Evolutionary conservation across 2,113 vertebrate species (phyloP).

Genomic region (Labeo rohita): DNA sequence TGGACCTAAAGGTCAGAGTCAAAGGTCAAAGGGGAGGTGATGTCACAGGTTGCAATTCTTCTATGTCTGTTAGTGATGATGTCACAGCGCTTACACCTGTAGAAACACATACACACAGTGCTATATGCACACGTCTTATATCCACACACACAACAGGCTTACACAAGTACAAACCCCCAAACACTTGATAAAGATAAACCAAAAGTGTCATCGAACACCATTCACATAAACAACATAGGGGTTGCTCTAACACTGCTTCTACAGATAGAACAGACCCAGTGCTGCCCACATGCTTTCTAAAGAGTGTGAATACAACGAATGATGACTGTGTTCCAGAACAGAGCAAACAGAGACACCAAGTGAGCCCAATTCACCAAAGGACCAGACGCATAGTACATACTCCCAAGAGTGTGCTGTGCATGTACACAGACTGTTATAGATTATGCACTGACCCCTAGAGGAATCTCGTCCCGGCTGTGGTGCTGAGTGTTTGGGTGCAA

Average conservation of each 20-base stretch:
- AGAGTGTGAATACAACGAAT: not conserved
- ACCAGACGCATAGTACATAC: not conserved
- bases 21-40: conserved; percentile 47
- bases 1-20: not conserved
- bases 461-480: not conserved
- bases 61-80: conserved; percentile 89
- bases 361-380: not conserved
- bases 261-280: conserved; percentile 5
- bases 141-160: not conserved
- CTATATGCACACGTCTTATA: conserved; percentile 35
- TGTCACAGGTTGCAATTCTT: conserved; percentile 90
- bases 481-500: not conserved
- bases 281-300: not conserved
- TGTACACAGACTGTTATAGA: not conserved
- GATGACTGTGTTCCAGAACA: not conserved
- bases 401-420: not conserved
- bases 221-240: not conserved
- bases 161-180: not conserved
- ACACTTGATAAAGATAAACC: not conserved
- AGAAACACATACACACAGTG: conserved; percentile 47
- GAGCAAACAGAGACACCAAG: not conserved
- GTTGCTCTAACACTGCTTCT: not conserved
- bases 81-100: conserved; percentile 84
- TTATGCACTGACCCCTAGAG: not conserved
- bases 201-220: not conserved